These are phyloP conservation scores for Melanargia galathea DNA, from an alignment of 2,888 invertebrate species.

Conservation along the genomic window DNA sequence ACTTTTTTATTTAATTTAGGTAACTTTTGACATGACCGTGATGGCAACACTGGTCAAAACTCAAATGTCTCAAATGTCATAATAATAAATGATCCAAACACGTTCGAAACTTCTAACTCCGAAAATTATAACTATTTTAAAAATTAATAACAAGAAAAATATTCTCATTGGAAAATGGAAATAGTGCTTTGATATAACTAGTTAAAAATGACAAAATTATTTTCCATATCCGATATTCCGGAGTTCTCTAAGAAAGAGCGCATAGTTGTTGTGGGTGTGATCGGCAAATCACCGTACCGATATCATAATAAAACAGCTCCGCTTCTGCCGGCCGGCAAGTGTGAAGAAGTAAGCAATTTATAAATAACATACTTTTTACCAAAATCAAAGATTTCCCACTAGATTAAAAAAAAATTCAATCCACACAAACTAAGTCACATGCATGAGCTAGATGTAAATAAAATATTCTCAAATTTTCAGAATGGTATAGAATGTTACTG, in stretches of 20 bases:
- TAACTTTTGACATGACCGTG: no score
- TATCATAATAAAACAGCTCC: slow-evolving; percentile 85
- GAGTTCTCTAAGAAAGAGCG: slow-evolving; percentile 79
- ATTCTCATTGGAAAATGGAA: no score
- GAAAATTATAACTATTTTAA: no score
- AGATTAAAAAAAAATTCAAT: background rate
- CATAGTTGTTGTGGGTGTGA: slow-evolving; percentile 86
- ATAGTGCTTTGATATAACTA: background rate
- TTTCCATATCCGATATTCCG: slow-evolving; percentile 68
- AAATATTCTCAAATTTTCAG: slow-evolving; percentile 51
- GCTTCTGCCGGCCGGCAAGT: slow-evolving; percentile 75
- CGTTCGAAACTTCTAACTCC: no score
- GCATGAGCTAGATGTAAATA: background rate
- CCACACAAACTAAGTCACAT: background rate
- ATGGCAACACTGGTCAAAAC: no score
- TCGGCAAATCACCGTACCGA: slow-evolving; percentile 86
- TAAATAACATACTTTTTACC: background rate
- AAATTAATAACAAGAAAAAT: no score
- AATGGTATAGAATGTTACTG: slow-evolving; percentile 83
- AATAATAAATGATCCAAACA: no score
- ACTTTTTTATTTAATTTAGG: no score
- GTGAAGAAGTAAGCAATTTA: slow-evolving; percentile 60
- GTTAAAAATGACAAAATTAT: slow-evolving; percentile 52
- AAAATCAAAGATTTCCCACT: background rate
- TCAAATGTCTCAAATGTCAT: no score